Percentiles rank a stretch among this genome's conserved stretches.
These are phyloP conservation scores for Synanthedon myopaeformis DNA, from an alignment of 2,888 invertebrate genomes.

Conservation along the genomic window DNA sequence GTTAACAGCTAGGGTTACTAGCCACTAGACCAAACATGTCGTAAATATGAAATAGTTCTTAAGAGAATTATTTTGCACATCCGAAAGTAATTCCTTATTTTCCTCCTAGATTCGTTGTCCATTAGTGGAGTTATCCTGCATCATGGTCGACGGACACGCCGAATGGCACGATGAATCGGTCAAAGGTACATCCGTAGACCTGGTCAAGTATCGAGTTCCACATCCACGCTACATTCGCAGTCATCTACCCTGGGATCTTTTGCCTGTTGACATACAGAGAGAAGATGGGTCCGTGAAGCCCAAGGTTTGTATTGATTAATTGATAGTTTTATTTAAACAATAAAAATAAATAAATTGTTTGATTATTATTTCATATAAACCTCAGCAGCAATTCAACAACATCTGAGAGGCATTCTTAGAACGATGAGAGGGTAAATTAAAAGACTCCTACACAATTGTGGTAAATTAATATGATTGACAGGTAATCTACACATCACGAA, in stretches of 20 bases:
- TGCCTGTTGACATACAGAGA: slow-evolving; percentile 75
- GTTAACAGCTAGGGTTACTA: too few relatives aligned
- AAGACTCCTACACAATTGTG: neutral
- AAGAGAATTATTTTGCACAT: neutral
- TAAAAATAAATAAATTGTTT: too few relatives aligned
- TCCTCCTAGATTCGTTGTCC: slow-evolving; percentile 76
- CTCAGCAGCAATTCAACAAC: too few relatives aligned
- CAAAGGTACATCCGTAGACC: slow-evolving; percentile 79
- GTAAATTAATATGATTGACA: slow-evolving; percentile 37
- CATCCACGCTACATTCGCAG: slow-evolving; percentile 81
- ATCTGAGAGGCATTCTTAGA: too few relatives aligned
- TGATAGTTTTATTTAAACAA: too few relatives aligned
- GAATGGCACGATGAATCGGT: slow-evolving; percentile 71
- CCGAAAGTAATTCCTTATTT: neutral
- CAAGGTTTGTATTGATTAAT: slow-evolving; percentile 62
- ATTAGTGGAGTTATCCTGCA: slow-evolving; percentile 77
- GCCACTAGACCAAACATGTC: too few relatives aligned
- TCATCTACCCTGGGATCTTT: slow-evolving; percentile 78
- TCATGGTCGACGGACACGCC: slow-evolving; percentile 72
- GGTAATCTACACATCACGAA: slow-evolving; percentile 89
- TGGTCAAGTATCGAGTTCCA: slow-evolving; percentile 73
- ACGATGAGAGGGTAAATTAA: neutral
- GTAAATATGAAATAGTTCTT: neutral
- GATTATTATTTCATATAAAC: too few relatives aligned
- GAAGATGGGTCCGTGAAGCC: slow-evolving; percentile 75